Percentiles rank a stretch among this genome's conserved stretches.
These are phyloP conservation scores for Amia ocellicauda DNA, from an alignment of 2,113 vertebrate genomes.

Conservation along the genomic window DNA sequence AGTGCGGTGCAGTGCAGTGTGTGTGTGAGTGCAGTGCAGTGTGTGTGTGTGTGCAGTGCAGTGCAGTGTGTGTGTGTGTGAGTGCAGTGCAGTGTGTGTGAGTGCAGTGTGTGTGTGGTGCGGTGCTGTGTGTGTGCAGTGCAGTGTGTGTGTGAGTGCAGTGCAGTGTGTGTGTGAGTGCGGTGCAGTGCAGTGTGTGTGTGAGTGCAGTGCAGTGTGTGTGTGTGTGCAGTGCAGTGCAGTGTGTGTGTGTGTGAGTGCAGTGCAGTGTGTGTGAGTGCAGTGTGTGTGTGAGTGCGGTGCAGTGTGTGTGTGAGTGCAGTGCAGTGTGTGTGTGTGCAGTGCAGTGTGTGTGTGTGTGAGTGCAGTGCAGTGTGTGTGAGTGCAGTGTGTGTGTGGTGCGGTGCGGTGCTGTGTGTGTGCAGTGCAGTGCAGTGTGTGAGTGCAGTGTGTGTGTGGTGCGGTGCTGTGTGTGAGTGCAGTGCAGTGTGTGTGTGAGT, in stretches of 20 bases:
- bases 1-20: background rate
- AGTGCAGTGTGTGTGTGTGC: too few relatives aligned
- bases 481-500: background rate
- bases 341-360: background rate
- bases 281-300: background rate
- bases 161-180: conserved; percentile 9
- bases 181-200: background rate
- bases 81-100: background rate
- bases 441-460: conserved; percentile 5
- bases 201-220: conserved; percentile 13
- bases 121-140: background rate
- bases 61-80: background rate
- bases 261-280: too few relatives aligned
- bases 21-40: background rate
- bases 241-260: too few relatives aligned
- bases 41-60: conserved; percentile 5
- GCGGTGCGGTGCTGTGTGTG: background rate
- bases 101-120: conserved; percentile 11
- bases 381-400: conserved; percentile 16
- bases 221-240: background rate
- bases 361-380: conserved; percentile 11
- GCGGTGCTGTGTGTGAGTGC: background rate
- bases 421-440: background rate
- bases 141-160: background rate
- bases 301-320: conserved; percentile 6